Conservation (phyloP, 2,888 invertebrate genomes). For the Lepeophtheirus nordmannii region DNA sequence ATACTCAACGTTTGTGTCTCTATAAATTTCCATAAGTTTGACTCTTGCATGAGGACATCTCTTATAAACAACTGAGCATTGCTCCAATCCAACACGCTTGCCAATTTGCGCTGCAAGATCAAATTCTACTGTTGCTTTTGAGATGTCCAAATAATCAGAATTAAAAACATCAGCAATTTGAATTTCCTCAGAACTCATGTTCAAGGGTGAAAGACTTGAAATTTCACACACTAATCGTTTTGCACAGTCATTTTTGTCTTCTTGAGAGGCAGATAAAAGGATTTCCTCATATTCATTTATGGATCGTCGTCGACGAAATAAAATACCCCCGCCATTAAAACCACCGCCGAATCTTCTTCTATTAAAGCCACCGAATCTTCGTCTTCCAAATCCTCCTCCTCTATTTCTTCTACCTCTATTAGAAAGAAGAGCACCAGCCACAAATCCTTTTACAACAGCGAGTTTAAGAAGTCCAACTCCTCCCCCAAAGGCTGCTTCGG, state of each 20-base stretch:
- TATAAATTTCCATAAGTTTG: conserved; percentile 2
- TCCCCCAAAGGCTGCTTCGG: background rate
- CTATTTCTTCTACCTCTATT: background rate
- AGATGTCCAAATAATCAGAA: conserved; percentile 4
- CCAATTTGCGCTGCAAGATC: conserved; percentile 19
- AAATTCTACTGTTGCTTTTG: conserved; percentile 11
- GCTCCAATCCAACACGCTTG: background rate
- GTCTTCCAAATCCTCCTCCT: background rate
- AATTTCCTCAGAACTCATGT: background rate
- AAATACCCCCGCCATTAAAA: background rate
- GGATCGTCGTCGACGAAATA: background rate
- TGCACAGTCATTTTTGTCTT: conserved; percentile 17
- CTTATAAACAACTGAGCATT: conserved; percentile 8
- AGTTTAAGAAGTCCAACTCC: background rate
- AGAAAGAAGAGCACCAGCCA: background rate
- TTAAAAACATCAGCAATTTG: conserved; percentile 1
- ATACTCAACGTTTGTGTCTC: background rate
- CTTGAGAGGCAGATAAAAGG: conserved; percentile 5
- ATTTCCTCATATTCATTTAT: background rate
- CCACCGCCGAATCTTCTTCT: background rate
- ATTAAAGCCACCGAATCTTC: background rate
- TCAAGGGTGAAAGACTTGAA: background rate
- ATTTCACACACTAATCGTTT: conserved; percentile 14
- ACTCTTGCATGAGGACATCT: background rate
- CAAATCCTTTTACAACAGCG: background rate